phyloP scores from a whole-genome alignment of 1,140 invertebrate species.

The Chionoecetes opilio region DNA sequence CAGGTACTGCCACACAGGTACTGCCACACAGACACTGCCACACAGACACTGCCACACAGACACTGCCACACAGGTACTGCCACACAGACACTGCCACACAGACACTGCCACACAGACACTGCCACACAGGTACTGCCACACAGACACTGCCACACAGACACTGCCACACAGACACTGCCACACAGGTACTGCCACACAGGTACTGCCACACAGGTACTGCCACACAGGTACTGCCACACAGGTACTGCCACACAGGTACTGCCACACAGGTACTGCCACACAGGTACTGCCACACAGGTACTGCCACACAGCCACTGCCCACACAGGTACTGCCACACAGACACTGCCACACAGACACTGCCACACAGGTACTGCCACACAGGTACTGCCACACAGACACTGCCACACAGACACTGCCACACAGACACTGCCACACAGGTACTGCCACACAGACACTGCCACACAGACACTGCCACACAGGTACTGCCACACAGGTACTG shows the following conservation, averaged over 20 bases:
- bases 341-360: no score
- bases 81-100: background rate
- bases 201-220: background rate
- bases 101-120: background rate
- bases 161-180: background rate
- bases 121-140: background rate
- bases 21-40: background rate
- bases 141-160: background rate
- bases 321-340: background rate
- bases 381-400: background rate
- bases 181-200: background rate
- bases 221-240: background rate
- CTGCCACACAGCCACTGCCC: background rate
- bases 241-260: background rate
- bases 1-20: conserved; percentile 1
- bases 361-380: background rate
- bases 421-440: background rate
- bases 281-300: background rate
- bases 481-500: background rate
- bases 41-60: background rate
- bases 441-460: background rate
- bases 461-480: no score
- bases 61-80: no score
- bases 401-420: no score
- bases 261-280: no score